Evolutionary conservation across 92 coral and sea anemone genomes (phyloP), one percentile per base, ranked within the genome.

Genomic region (Palythoa grandis): DNA sequence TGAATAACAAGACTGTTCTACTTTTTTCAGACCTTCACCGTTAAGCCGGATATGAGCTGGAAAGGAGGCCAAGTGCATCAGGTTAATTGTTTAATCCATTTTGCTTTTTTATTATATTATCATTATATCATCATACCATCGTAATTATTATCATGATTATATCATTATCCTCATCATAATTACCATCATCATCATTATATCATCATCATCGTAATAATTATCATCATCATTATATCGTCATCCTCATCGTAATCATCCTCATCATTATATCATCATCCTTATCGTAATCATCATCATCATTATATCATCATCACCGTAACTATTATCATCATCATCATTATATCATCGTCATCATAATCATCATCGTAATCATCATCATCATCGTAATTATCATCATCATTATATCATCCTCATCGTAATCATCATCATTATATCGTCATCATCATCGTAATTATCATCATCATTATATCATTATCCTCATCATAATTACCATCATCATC

Each of bases 41-140:
- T 96, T 82, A 74, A 94, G 48, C 98, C 98, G 9, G 95, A 92
- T 86, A 93, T 82, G 39, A 82, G 93, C 76, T 96, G 98, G 98
- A 96, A 92, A 84, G 98, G 98, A 39, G 98, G 98, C 77, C 98
- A 96, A 88, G 88, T 96, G 54, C 98, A 96, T 68, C 98, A 96
- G 95, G 98, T 95, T 69, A 52, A 5, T 12, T 16, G 70, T 19
- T n/a, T 38, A 10, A 25, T 70, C 22, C 61, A 22, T 67, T 22
- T 11, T 69, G 11, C 12, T 2, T 37, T 24, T 24, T 1, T 12
- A 11, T 69, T 3, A 0, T 69, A 58, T 58, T 1, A 58, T 58
- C 65, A 5, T 15, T 15, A 58, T 58, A 11, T 58, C 5, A 4
- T 15, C 3, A 58, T 58, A 14, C 25, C 19, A 11, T 65, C 70